Base-by-base conservation (phyloP, 2,888 invertebrate species). In the Cinara cedri region DNA sequence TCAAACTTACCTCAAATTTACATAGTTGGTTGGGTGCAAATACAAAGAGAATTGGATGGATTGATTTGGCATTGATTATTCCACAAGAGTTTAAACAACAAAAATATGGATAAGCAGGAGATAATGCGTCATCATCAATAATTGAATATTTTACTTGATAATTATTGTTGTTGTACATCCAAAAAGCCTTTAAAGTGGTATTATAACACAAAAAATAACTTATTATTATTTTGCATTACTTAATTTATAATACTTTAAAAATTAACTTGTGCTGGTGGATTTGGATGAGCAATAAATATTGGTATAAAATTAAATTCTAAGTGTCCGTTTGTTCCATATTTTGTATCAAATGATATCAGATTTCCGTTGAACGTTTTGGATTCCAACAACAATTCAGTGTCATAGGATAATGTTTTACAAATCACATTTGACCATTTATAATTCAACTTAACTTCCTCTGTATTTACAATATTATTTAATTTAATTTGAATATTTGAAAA, bases 241-340 rank as follows among this genome's bases (percentile, higher is more conserved):
- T n/a, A 16, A 60, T 63, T 63, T 1, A 42, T 63, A 0, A 24
- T 42, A 55, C 42, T 46, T 24, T 63, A 2, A 63, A 0, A 54
- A 44, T n/a, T n/a, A 21, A 76, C 78, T 66, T 78, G 78, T 60
- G 60, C 78, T n/a, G 70, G 78, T 60, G 78, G 78, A 70, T 70
- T 70, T 9, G 60, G 70, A 70, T 78, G 68, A 34, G 78, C 78
- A 13, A 78, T 60, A 21, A 46, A 78, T 60, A 70, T 60, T 60
- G 78, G 78, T 60, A 34, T 9, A 49, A 78, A 78, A 34, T 62
- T 68, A 16, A 78, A 78, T 51, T 78, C 70, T 10, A 78, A n/a
- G 8, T 78, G 49, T 21, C 24, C 60, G n/a, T 60, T 60, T 34
- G 26, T 68, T 57, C 68, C 60, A 16, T 78, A 78, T 49, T 66